Evolutionary conservation across 2,888 invertebrate genomes (phyloP), one percentile per base, ranked within the genome.

Genomic region (Nomada fucata): DNA sequence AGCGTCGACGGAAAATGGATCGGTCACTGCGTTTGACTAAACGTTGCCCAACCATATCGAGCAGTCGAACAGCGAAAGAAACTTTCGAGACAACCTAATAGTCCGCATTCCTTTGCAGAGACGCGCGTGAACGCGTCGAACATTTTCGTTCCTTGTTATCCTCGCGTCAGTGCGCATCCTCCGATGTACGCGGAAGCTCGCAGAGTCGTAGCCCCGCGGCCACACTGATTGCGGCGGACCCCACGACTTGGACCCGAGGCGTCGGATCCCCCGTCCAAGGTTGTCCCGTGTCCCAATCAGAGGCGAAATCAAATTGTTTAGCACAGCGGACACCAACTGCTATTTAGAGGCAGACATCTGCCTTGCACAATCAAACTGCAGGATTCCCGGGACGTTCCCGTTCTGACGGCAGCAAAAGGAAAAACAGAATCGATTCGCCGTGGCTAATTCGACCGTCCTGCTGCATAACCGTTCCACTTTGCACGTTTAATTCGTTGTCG

Each of bases 231-330:
- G 92, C 92, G 92, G 92, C 91, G 83, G 90, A 91, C 89, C 90
- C 86, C 72, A 82, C 82, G 87, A 90, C 85, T 86, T 86, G 83
- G 87, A 86, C 89, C 86, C 86, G 83, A 85, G 88, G 81, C 84
- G 76, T 79, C 85, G 81, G 83, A 87, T 83, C 79, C 89, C 89
- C 83, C 86, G 79, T 79, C 84, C 86, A 81, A 81, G 79, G 76
- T 59, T 75, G 74, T 63, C 74, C 80, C 82, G 82, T 76, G 87
- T 89, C 86, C 90, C 93, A 93, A 93, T 93, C 93, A 93, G 88
- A 84, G 60, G 75, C 84, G 86, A 92, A 93, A 93, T 93, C 92
- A 91, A 92, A 94, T 93, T 93, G 92, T 91, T 94, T 93, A 91
- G 92, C 92, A 89, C 89, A 85, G 86, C 90, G 89, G 91, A 90